These are phyloP conservation scores for Umimayanthus chanpuru DNA, from an alignment of 92 coral and sea anemone species.

Conservation along the genomic window DNA sequence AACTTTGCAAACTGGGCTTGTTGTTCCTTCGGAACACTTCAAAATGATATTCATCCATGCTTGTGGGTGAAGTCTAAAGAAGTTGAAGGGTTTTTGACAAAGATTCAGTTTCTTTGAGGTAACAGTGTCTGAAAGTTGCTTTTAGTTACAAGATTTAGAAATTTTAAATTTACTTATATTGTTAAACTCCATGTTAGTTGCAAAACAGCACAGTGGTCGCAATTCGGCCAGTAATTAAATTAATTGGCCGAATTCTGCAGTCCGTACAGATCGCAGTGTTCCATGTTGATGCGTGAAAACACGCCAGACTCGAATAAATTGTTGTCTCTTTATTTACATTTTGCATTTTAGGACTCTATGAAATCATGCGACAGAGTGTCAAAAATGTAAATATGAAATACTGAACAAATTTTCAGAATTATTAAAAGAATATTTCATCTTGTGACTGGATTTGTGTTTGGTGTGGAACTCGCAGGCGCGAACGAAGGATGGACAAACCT, in stretches of 20 bases:
- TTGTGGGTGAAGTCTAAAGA: too few species aligned
- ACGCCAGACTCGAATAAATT: not conserved
- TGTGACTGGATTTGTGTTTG: too few species aligned
- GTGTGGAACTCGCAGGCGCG: too few species aligned
- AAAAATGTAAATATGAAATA: not conserved
- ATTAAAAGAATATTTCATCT: not conserved
- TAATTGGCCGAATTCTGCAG: not conserved
- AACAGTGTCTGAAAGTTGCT: not conserved
- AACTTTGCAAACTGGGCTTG: not conserved
- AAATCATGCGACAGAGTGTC: not conserved
- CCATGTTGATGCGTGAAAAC: not conserved
- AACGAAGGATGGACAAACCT: too few species aligned
- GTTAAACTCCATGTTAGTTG: not conserved
- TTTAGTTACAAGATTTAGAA: not conserved
- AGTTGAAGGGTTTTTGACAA: too few species aligned
- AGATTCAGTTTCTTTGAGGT: not conserved
- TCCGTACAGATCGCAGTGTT: not conserved
- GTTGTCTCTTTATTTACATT: not conserved
- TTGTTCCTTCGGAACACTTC: too few species aligned
- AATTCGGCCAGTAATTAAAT: not conserved
- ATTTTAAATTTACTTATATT: constrained; percentile 7
- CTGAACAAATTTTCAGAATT: not conserved
- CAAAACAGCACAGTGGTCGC: not conserved
- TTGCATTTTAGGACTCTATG: constrained; percentile 7
- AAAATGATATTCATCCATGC: too few species aligned